Percentiles rank a stretch among this genome's conserved stretches.
Evolutionary conservation across 1,140 invertebrate genomes (phyloP).

Genomic region (Heliothis virescens): DNA sequence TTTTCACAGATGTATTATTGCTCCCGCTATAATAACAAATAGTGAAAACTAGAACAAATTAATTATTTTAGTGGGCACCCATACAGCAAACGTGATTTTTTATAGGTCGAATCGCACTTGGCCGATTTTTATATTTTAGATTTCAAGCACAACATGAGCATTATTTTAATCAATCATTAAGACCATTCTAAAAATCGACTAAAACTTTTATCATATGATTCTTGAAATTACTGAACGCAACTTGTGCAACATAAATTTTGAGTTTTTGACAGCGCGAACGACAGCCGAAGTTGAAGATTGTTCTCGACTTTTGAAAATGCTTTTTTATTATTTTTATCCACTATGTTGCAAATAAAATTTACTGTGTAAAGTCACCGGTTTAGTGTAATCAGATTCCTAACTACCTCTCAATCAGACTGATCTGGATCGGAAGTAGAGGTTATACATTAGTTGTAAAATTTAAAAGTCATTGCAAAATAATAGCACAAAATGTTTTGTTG

Average conservation of each 20-base stretch:
- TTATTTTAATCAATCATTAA: neutral
- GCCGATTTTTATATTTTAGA: no score
- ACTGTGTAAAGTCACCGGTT: conserved; percentile 39
- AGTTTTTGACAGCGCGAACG: conserved; percentile 26
- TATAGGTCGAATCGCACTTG: no score
- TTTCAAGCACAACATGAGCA: no score
- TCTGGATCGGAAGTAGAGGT: conserved; percentile 57
- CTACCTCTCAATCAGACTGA: conserved; percentile 53
- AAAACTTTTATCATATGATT: neutral
- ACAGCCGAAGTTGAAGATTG: conserved; percentile 61
- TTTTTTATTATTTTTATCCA: conserved; percentile 60
- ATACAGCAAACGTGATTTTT: no score
- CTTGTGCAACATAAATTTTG: no score
- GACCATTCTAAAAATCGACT: neutral
- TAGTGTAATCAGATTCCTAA: conserved; percentile 42
- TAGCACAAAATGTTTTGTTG: conserved; percentile 81
- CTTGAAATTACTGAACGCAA: conserved; percentile 21
- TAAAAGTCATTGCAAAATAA: conserved; percentile 57
- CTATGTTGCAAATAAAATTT: conserved; percentile 63
- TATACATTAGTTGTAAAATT: conserved; percentile 64
- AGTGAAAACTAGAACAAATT: no score
- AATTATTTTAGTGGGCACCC: no score
- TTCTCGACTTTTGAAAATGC: conserved; percentile 72
- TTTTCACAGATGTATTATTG: no score
- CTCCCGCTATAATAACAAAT: no score